These are phyloP conservation scores for Ceramica pisi DNA, from an alignment of 2,888 invertebrate species.

Conservation along the genomic window DNA sequence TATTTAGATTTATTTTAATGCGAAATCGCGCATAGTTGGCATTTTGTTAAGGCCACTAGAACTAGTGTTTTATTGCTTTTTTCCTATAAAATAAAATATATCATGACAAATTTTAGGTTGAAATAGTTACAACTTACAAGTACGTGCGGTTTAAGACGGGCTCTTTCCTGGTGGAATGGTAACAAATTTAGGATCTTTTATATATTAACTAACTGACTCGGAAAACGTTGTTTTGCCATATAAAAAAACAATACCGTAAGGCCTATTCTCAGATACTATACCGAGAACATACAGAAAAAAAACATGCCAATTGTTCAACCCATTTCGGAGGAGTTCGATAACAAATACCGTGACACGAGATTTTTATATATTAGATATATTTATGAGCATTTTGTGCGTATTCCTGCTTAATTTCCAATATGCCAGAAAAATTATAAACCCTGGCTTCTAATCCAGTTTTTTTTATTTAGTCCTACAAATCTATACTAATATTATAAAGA, in stretches of 20 bases:
- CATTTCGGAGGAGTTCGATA: too few relatives aligned
- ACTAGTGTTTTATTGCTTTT: slow-evolving; percentile 60
- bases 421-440: background rate
- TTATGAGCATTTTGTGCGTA: too few relatives aligned
- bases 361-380: too few relatives aligned
- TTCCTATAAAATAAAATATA: slow-evolving; percentile 50
- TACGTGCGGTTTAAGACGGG: background rate
- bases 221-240: too few relatives aligned
- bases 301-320: too few relatives aligned
- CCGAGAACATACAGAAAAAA: too few relatives aligned
- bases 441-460: background rate
- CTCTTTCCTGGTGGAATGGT: background rate
- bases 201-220: too few relatives aligned
- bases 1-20: slow-evolving; percentile 76
- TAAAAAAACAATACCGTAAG: too few relatives aligned
- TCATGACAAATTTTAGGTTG: slow-evolving; percentile 30
- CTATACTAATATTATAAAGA: too few relatives aligned
- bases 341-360: too few relatives aligned
- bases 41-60: slow-evolving; percentile 65
- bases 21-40: slow-evolving; percentile 67
- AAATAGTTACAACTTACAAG: slow-evolving; percentile 11
- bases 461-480: background rate
- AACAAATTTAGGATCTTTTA: background rate
- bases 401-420: background rate
- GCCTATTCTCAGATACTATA: too few relatives aligned